These are phyloP conservation scores for Catharus minimus DNA, from an alignment of 2,113 vertebrate species.

Conservation along the genomic window DNA sequence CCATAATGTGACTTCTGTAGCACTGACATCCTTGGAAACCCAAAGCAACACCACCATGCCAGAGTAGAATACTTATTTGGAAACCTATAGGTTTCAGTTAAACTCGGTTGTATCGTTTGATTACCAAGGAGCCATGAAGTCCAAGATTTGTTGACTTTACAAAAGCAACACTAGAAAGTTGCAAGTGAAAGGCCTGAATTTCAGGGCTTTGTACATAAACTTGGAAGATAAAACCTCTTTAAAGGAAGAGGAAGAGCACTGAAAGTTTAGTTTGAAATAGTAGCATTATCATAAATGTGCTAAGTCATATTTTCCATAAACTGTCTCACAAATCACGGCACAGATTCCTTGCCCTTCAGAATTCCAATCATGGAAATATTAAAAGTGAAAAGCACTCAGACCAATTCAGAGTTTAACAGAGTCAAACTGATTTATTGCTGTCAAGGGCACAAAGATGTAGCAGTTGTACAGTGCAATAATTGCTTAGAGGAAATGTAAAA, in stretches of 20 bases:
- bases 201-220: neutral
- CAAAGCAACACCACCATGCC: neutral
- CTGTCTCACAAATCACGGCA: neutral
- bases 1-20: neutral
- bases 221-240: neutral
- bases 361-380: neutral
- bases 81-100: neutral
- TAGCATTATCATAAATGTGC: neutral
- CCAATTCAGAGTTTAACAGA: neutral
- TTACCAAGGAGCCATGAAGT: neutral
- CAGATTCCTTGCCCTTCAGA: neutral
- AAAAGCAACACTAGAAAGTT: neutral
- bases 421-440: neutral
- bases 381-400: neutral
- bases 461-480: neutral
- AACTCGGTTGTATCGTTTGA: neutral
- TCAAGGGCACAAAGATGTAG: neutral
- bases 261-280: neutral
- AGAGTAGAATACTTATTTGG: neutral
- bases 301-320: neutral
- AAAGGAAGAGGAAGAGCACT: neutral
- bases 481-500: neutral
- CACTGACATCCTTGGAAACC: neutral
- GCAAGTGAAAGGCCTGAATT: neutral
- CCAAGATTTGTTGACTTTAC: neutral